Evolutionary conservation across 53 echinoderm and acorn worm genomes (phyloP), one percentile per base, ranked within the genome.

Genomic region (Holothuria leucospilota): DNA sequence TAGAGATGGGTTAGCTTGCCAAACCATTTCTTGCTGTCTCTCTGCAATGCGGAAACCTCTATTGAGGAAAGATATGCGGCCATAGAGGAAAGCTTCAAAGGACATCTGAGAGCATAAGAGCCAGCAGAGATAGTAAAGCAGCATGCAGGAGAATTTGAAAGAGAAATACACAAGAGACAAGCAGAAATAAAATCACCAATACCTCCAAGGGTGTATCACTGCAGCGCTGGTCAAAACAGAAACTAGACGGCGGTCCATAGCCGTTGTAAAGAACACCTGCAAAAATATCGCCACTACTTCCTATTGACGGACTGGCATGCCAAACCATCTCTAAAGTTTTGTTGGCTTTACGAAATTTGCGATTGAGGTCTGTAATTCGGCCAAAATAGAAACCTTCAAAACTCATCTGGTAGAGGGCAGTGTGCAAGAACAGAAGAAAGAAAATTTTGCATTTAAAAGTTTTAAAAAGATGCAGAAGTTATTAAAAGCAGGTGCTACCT

Each of bases 341-440:
- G 40, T 59, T 56, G 28, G 39, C 78, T 62, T 63, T 73, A 0
- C 90, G 90, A 30, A 75, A 15, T 64, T 74, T 77, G 30, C 85
- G 84, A 58, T 89, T 84, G 27, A 56, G 78, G 68, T 85, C 75
- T 24, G 84, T 84, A 15, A 82, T 60, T 10, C 90, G 78, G 30
- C 85, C 90, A 21, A 89, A 85, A 52, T 63, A 89, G 63, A 89
- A 89, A 23, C 90, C 90, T 28, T 89, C 85, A 41, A 77, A 85
- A 34, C 66, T 29, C 90, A 89, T 89, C 90, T 89, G 68, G 42
- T 61, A 34, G 10, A 6, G 13, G 29, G n/a, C 9, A 62, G 77
- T 13, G 53, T 21, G 38, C 59, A 60, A 77, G 70, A 53, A 39
- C 39, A 39, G 85, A 30, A 85, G 52, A 84, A 88, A 64, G 53